A percentile compares a stretch with the other conserved stretches of the same genome.
phyloP scores from a whole-genome alignment of 2,888 invertebrate species.

The Drepana falcataria region DNA sequence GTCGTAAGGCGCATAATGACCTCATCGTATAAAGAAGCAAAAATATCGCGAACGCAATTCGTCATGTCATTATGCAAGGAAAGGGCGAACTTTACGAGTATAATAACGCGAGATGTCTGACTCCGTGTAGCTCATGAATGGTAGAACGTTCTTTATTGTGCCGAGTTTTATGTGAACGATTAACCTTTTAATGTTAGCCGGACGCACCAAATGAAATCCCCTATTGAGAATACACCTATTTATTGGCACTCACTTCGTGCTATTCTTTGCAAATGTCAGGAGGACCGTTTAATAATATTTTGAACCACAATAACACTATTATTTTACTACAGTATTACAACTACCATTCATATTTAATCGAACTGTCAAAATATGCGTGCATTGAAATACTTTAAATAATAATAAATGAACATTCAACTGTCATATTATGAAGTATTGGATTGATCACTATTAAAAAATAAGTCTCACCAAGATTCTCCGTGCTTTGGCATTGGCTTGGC shows the following conservation, averaged over 20 bases:
- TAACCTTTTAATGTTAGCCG: conserved; percentile 73
- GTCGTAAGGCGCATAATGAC: conserved; percentile 64
- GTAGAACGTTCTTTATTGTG: conserved; percentile 72
- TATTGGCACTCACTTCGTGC: conserved; percentile 8
- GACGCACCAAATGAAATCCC: conserved; percentile 50
- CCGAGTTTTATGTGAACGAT: conserved; percentile 75
- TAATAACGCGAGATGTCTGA: conserved; percentile 77
- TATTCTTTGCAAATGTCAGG: background rate
- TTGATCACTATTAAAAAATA: no score
- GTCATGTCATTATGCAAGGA: conserved; percentile 78
- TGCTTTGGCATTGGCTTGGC: no score
- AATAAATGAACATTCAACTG: no score
- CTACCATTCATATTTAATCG: no score
- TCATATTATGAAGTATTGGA: no score
- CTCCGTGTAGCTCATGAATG: conserved; percentile 67
- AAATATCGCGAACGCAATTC: conserved; percentile 76
- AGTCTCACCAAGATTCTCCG: no score
- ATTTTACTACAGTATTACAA: no score
- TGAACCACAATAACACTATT: no score
- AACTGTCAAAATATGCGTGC: no score
- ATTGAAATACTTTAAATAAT: no score
- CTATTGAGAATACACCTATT: conserved; percentile 27
- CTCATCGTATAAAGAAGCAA: conserved; percentile 69
- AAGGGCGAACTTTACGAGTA: conserved; percentile 77
- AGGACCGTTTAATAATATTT: background rate